phyloP scores from a whole-genome alignment of 1,140 invertebrate species.

The Aphelinus atriplicis region DNA sequence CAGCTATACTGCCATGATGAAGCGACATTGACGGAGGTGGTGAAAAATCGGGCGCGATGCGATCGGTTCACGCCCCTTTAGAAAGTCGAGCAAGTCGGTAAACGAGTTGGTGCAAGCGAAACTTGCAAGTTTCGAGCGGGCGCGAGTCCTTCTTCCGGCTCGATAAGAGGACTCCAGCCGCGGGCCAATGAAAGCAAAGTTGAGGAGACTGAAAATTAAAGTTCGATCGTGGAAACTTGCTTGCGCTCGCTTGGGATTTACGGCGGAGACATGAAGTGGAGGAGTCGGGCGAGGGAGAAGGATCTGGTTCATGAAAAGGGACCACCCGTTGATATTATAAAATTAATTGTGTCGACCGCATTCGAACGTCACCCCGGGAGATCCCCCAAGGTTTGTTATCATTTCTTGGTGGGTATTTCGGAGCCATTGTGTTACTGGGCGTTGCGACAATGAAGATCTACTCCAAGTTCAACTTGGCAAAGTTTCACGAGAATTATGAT shows the following conservation, averaged over 20 bases:
- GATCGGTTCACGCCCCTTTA: not conserved
- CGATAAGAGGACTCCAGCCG: conserved; percentile 6
- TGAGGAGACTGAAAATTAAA: conserved; percentile 31
- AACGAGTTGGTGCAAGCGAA: not conserved
- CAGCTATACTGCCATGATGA: not conserved
- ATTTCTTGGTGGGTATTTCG: too few species aligned
- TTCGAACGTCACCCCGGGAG: too few species aligned
- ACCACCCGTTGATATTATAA: not conserved
- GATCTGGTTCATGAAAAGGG: not conserved
- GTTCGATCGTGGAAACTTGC: conserved; percentile 31
- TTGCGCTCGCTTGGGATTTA: conserved; percentile 13
- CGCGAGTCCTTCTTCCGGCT: not conserved
- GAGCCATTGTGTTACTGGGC: too few species aligned
- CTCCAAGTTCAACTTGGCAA: too few species aligned
- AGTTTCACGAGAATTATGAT: too few species aligned
- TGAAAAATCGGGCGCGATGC: not conserved
- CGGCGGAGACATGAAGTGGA: conserved; percentile 7
- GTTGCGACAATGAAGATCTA: too few species aligned
- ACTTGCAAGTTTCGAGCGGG: not conserved
- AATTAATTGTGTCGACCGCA: not conserved
- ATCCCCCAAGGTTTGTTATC: too few species aligned
- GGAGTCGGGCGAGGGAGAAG: not conserved
- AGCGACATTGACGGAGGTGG: not conserved
- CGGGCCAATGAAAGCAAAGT: conserved; percentile 10
- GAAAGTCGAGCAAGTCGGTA: too few species aligned